Evolutionary conservation across 2,113 vertebrate genomes (phyloP).

Genomic region (Chloroceryle aenea): DNA sequence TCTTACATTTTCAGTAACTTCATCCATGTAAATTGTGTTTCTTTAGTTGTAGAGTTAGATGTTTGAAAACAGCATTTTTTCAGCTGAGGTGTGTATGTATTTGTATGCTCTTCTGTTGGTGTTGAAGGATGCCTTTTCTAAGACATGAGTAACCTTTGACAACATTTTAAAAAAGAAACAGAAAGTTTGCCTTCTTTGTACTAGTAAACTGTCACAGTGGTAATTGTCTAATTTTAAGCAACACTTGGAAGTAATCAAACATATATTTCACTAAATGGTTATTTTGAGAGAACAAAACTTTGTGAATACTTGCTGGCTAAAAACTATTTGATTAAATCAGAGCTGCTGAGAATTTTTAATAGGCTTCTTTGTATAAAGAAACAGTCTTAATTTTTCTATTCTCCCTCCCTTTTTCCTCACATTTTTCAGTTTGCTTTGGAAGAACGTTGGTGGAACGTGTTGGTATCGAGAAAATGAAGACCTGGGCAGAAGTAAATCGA

Average conservation of each 20-base stretch:
- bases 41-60: neutral
- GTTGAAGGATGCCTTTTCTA: neutral
- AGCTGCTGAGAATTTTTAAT: neutral
- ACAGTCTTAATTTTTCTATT: neutral
- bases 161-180: neutral
- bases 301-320: neutral
- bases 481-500: conserved; percentile 89
- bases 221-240: neutral
- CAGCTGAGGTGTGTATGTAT: neutral
- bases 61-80: neutral
- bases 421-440: conserved; percentile 85
- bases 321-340: neutral
- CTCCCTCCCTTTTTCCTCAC: neutral
- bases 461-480: conserved; percentile 84
- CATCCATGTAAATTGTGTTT: neutral
- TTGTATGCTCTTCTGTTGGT: neutral
- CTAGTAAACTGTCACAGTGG: neutral
- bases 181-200: neutral
- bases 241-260: neutral
- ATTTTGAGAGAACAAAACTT: neutral
- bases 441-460: conserved; percentile 87
- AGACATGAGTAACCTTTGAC: neutral
- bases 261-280: neutral
- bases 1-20: neutral
- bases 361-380: neutral